These are phyloP conservation scores for Dendrolimus punctatus DNA, from an alignment of 1,140 invertebrate genomes.

Conservation along the genomic window DNA sequence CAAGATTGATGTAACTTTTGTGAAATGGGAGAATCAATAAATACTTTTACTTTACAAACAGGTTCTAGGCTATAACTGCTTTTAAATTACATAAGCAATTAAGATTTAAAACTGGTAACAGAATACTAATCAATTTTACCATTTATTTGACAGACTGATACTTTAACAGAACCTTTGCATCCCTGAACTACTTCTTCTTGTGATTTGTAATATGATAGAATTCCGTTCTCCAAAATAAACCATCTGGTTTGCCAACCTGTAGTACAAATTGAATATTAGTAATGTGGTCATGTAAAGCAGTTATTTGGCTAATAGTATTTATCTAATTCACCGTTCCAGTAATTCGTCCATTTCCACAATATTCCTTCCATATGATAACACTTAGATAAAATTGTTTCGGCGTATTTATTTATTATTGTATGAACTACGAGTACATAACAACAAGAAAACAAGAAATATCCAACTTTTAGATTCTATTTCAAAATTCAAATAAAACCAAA, in stretches of 20 bases:
- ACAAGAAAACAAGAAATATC: too few relatives aligned
- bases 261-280: conserved; percentile 18
- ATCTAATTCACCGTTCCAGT: conserved; percentile 80
- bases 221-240: conserved; percentile 87
- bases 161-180: conserved; percentile 88
- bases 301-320: conserved; percentile 2
- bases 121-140: conserved; percentile 60
- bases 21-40: too few relatives aligned
- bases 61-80: not conserved
- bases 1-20: too few relatives aligned
- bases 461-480: too few relatives aligned
- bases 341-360: conserved; percentile 89
- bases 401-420: not conserved
- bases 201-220: conserved; percentile 87
- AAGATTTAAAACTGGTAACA: too few relatives aligned
- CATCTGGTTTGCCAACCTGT: conserved; percentile 89
- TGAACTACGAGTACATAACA: not conserved
- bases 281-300: conserved; percentile 2
- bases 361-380: conserved; percentile 78
- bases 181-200: conserved; percentile 88
- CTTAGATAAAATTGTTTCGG: not conserved
- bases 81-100: too few relatives aligned
- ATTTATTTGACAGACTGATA: conserved; percentile 87
- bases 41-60: conserved; percentile 2
- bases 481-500: too few relatives aligned